Conservation (phyloP, 2,888 invertebrate species). For the Plagodis dolabraria region DNA sequence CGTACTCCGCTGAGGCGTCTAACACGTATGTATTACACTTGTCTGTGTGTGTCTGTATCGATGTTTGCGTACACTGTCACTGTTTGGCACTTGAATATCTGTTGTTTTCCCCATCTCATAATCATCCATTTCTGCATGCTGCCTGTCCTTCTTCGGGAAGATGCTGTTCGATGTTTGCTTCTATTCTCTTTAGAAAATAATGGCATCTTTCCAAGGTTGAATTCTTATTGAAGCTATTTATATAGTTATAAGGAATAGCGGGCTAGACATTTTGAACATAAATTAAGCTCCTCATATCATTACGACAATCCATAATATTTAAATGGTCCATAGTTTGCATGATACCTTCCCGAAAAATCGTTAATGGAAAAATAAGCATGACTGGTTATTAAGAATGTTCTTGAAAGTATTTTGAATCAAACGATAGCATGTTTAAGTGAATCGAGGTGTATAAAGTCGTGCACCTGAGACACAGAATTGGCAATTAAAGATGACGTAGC, state of each 20-base stretch:
- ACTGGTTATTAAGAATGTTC: conserved; percentile 2
- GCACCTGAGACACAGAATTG: conserved; percentile 9
- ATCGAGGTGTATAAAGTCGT: conserved; percentile 29
- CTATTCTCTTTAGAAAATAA: conserved; percentile 6
- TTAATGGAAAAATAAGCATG: conserved; percentile 33
- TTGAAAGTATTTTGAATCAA: conserved; percentile 15
- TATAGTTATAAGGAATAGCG: conserved; percentile 7
- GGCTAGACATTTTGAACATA: conserved; percentile 2
- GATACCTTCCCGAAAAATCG: conserved; percentile 40
- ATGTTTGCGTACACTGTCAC: conserved; percentile 82
- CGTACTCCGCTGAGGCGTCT: conserved; percentile 83
- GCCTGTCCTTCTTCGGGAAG: conserved; percentile 60
- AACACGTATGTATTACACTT: conserved; percentile 83
- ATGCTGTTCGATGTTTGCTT: conserved; percentile 44
- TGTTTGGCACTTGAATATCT: conserved; percentile 69
- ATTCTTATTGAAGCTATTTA: conserved; percentile 14
- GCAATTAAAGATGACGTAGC: no score
- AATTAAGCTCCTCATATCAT: conserved; percentile 34
- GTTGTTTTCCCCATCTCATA: conserved; percentile 66
- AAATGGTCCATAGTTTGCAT: conserved; percentile 45
- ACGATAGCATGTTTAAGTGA: conserved; percentile 55
- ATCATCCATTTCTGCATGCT: conserved; percentile 76
- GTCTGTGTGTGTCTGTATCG: conserved; percentile 82
- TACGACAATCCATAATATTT: conserved; percentile 36
- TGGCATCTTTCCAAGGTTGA: conserved; percentile 34